A percentile compares a stretch with the other conserved stretches of the same genome.
Evolutionary conservation across 2,113 vertebrate species (phyloP).

Genomic region (Psittacara wagleri): DNA sequence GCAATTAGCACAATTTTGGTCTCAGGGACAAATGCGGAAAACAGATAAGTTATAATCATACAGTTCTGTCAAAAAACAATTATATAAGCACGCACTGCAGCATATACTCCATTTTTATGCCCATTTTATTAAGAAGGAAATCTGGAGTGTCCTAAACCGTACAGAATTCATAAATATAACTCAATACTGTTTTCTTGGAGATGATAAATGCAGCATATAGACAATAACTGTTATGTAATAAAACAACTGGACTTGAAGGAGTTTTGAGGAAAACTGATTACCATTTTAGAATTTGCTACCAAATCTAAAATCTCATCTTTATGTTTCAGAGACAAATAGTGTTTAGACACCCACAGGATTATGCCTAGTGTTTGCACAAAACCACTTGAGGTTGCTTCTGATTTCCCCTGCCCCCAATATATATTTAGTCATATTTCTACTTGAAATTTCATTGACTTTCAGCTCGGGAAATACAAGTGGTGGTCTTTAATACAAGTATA

Average conservation of each 20-base stretch:
- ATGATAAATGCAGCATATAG: neutral
- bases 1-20: neutral
- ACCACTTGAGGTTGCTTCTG: neutral
- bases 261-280: neutral
- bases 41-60: neutral
- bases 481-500: neutral
- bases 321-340: neutral
- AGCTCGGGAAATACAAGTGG: neutral
- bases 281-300: neutral
- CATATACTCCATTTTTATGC: neutral
- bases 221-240: fast-evolving
- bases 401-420: neutral
- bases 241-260: neutral
- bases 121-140: neutral
- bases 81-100: neutral
- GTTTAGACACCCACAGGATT: neutral
- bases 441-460: neutral
- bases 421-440: neutral
- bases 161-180: neutral
- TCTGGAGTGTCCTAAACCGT: neutral
- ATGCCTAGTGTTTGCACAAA: neutral
- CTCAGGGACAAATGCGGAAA: neutral
- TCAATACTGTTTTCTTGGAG: neutral
- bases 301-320: neutral
- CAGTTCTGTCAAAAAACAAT: neutral